A percentile compares a stretch with the other conserved stretches of the same genome.
These are phyloP conservation scores for Amphipoea oculea DNA, from an alignment of 2,888 invertebrate genomes.

Conservation along the genomic window DNA sequence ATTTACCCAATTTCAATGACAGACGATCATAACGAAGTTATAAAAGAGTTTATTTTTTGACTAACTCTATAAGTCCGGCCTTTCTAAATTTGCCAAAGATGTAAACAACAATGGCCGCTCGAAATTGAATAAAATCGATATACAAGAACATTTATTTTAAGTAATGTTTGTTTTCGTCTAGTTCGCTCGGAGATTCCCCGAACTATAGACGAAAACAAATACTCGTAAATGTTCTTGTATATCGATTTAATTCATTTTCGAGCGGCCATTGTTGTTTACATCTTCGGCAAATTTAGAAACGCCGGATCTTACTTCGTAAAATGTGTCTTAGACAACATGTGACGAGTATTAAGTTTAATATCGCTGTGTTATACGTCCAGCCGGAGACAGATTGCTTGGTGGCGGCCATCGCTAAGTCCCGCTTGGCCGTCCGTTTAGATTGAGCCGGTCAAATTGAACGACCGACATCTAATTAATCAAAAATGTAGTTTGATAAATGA, in stretches of 20 bases:
- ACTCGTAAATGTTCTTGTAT: no score
- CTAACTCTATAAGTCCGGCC: background rate
- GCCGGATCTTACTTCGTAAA: constrained; percentile 7
- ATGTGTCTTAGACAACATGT: constrained; percentile 28
- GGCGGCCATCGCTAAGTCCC: constrained; percentile 14
- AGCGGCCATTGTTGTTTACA: no score
- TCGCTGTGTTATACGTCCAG: constrained; percentile 30
- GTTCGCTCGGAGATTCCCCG: no score
- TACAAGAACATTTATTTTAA: no score
- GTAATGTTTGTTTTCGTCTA: no score
- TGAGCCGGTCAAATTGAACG: constrained; percentile 34
- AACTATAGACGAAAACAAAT: no score
- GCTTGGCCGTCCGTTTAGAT: constrained; percentile 14
- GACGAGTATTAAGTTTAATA: constrained; percentile 35
- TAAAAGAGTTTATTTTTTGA: background rate
- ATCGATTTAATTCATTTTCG: no score
- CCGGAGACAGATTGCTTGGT: constrained; percentile 46
- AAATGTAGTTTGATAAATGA: background rate
- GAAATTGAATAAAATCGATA: no score
- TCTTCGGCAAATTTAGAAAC: no score
- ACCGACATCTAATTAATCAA: constrained; percentile 29
- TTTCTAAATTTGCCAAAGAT: no score
- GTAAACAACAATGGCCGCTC: no score
- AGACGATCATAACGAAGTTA: background rate
- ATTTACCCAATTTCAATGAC: background rate